A percentile compares a stretch with the other conserved stretches of the same genome.
Conservation (phyloP, 2,113 vertebrate species). For the Electrona antarctica region DNA sequence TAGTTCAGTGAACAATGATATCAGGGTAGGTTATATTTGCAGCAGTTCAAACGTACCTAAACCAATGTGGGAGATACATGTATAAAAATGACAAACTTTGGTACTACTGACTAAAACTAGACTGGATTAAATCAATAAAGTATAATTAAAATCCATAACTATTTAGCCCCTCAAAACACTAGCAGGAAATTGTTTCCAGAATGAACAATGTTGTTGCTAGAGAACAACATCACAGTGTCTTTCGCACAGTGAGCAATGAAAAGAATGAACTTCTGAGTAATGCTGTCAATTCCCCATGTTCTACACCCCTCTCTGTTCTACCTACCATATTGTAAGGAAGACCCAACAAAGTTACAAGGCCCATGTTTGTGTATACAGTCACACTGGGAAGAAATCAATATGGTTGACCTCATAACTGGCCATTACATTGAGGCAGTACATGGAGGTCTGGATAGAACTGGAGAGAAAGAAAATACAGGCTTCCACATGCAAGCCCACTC, state of each 20-base stretch:
- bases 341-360: slow-evolving; percentile 37
- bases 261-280: slow-evolving; percentile 26
- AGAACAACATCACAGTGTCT: slow-evolving; percentile 46
- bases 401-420: background rate
- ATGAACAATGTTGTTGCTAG: background rate
- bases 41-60: background rate
- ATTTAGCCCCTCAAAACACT: background rate
- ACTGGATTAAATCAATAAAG: background rate
- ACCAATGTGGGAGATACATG: background rate
- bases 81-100: background rate
- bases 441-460: slow-evolving; percentile 34
- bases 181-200: background rate
- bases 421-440: slow-evolving; percentile 34
- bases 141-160: background rate
- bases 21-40: background rate
- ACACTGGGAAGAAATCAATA: slow-evolving; percentile 34
- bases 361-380: slow-evolving; percentile 41
- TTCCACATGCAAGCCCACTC: slow-evolving; percentile 36
- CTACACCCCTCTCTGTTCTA: background rate
- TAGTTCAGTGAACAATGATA: background rate
- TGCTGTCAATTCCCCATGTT: slow-evolving; percentile 9
- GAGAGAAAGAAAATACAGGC: slow-evolving; percentile 23
- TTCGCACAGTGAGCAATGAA: slow-evolving; percentile 31
- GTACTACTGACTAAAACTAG: background rate
- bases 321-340: slow-evolving; percentile 44